Conservation (phyloP, 2,113 vertebrate species). For the Lonchura striata region DNA sequence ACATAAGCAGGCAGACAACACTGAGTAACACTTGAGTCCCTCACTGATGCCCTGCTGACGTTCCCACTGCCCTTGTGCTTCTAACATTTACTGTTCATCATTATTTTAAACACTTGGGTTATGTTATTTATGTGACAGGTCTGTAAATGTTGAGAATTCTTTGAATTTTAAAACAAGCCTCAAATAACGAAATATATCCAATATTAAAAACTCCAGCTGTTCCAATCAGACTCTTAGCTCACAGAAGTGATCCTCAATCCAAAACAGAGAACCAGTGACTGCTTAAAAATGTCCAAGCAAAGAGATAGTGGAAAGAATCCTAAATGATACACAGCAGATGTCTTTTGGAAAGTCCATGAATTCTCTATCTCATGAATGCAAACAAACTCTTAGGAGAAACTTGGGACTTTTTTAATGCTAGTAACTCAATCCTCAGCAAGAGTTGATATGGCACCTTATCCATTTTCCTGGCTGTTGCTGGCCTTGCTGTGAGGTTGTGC, state of each 20-base stretch:
- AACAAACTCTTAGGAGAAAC: background rate
- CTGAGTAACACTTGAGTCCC: too few species aligned
- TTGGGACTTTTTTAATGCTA: background rate
- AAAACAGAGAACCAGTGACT: background rate
- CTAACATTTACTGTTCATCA: background rate
- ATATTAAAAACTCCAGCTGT: background rate
- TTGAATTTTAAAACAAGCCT: background rate
- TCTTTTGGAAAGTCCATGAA: background rate
- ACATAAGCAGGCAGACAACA: background rate
- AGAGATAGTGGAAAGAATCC: background rate
- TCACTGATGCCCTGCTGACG: background rate
- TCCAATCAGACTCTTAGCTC: background rate
- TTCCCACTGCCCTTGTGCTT: background rate
- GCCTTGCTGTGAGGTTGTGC: rapidly evolving
- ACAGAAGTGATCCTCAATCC: background rate
- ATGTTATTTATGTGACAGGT: background rate
- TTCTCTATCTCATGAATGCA: background rate
- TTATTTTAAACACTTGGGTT: background rate
- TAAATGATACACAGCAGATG: background rate
- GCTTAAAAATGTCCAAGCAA: background rate
- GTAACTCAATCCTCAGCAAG: background rate
- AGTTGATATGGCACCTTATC: background rate
- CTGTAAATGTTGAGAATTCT: background rate
- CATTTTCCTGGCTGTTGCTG: rapidly evolving
- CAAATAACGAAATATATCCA: background rate